Evolutionary conservation across 2,113 vertebrate species (phyloP), one percentile per base, ranked within the genome.

Genomic region (Peromyscus polionotus): DNA sequence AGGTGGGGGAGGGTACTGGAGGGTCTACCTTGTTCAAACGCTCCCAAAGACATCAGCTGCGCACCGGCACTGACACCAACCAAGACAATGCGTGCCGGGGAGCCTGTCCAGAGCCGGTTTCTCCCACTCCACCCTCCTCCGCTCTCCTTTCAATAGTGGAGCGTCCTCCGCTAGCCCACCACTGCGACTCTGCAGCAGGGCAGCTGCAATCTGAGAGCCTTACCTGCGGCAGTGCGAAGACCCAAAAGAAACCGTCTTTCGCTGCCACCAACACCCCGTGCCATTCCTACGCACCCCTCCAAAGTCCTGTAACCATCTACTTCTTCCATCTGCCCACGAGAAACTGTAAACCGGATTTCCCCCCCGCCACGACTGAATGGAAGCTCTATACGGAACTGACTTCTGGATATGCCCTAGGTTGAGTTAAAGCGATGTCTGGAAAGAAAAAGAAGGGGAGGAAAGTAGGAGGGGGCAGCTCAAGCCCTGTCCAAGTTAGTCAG

Each of bases 161-260:
- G 97, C 97, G 59, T 96, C 70, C 97, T 98, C 95, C 97, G 92
- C 95, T 98, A 17, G 65, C 96, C 95, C 94, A 83, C 95, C 97
- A 85, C 96, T 95, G 94, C 97, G 92, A 95, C 96, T 97, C 95
- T 75, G 97, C 96, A 80, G 42, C 91, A 98, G 97, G 96, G 97
- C 97, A 97, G 86, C 96, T 97, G 92, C 95, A 92, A 96, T 70
- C 94, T 93, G 96, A 91, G 97, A 98, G 95, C 97, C 98, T 99
- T 98, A 99, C 99, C 99, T 98, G 98, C 97, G 96, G 98, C 98
- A 97, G 88, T 45, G 59, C 59, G 97, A 90, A 95, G 96, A 92
- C 65, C 94, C 98, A 98, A 97, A 85, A 92, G 57, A 97, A 92
- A 95, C 94, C 84, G 57, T 72, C 75, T 77, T 79, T 92, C 93